Evolutionary conservation across 23 tunicate genomes (phyloP), one percentile per base, ranked within the genome.

Genomic region (Ascidia mentula): DNA sequence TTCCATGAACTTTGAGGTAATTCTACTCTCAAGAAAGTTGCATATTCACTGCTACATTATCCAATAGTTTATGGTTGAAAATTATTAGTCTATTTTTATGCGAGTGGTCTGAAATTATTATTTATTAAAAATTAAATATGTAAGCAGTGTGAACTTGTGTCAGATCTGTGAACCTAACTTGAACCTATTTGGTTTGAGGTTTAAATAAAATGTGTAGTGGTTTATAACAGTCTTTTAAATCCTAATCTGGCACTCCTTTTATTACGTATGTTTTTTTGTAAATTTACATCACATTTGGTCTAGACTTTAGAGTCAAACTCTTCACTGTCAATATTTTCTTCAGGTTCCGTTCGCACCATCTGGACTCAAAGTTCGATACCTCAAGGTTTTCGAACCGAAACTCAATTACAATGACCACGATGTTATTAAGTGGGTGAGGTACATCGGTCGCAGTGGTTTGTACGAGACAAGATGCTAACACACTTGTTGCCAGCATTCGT

Each of bases 261-360:
- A 42, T 15, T 42, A 42, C 53, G 15, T 42, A 15, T 9, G 53
- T n/a, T 42, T 15, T 42, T 12, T 15, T 42, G 53, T 42, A 9
- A 42, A 9, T 15, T 9, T 42, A 42, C 12, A 42, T 9, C 15
- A 42, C 12, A 42, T 9, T 9, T 15, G 12, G 15, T 15, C 15
- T 12, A 42, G 15, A 42, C 15, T 42, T 42, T 9, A 42, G 53
- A 42, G 15, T 42, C 15, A 42, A 42, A 42, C 53, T 42, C n/a
- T n/a, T n/a, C 15, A 42, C 15, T 42, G 53, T 42, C 22, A 53
- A 6, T 53, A 13, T 61, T 65, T 40, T 34, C 18, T 60, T 31
- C 75, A 92, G 97, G 99, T 95, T 38, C 99, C 99, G 46, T 95
- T 95, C 73, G 99, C 99, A 13, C 99, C 99, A 42, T 95, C 99